These are phyloP conservation scores for Ectobius pallidus DNA, from an alignment of 2,888 invertebrate species.

Conservation along the genomic window DNA sequence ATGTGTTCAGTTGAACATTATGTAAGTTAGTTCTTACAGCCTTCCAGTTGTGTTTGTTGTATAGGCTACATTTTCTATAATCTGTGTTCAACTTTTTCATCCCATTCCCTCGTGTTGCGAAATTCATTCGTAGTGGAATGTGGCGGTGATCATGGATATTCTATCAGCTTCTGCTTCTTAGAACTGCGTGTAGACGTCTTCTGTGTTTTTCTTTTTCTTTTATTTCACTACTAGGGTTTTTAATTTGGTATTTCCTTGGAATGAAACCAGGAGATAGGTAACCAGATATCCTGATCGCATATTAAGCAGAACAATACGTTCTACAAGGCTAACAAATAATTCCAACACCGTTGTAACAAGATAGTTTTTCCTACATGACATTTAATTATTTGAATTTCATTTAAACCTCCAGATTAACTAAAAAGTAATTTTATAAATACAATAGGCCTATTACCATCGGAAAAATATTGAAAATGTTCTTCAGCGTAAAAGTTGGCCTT, in stretches of 20 bases:
- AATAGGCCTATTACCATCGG: too few relatives aligned
- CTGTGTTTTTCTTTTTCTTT: conserved; percentile 7
- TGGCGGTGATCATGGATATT: conserved; percentile 16
- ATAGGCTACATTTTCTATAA: too few relatives aligned
- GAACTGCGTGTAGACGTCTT: conserved; percentile 18
- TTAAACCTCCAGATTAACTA: too few relatives aligned
- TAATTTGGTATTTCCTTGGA: conserved; percentile 14
- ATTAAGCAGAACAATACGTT: not conserved
- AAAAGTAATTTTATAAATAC: too few relatives aligned
- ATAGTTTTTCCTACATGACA: too few relatives aligned
- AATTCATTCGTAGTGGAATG: conserved; percentile 23
- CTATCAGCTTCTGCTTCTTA: conserved; percentile 17
- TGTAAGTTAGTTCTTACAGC: too few relatives aligned
- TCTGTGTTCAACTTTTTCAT: not conserved
- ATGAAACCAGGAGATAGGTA: not conserved
- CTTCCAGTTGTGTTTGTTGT: too few relatives aligned
- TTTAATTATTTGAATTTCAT: too few relatives aligned
- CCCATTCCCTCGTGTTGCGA: conserved; percentile 12
- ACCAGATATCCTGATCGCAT: not conserved
- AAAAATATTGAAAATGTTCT: too few relatives aligned
- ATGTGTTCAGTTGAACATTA: too few relatives aligned
- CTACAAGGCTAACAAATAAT: not conserved
- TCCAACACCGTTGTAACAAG: conserved; percentile 9
- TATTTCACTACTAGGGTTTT: not conserved
- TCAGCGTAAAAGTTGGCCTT: too few relatives aligned